Conservation (phyloP, 1,140 invertebrate genomes). For the Drosophila sturtevanti region DNA sequence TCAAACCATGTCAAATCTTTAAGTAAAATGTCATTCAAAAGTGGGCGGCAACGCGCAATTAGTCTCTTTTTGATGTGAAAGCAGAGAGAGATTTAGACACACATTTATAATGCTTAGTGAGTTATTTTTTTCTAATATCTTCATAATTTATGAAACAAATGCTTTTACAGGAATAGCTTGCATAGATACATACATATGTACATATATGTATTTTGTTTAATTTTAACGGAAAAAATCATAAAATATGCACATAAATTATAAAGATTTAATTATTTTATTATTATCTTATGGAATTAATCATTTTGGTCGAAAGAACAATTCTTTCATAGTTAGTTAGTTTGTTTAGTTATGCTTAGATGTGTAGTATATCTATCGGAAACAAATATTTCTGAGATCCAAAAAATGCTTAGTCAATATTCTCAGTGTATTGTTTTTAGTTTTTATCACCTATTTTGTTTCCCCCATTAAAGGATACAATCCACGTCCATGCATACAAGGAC, state of each 20-base stretch:
- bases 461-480: constrained; percentile 6
- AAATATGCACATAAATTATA: constrained; percentile 26
- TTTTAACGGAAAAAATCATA: not conserved
- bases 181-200: no score
- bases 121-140: constrained; percentile 13
- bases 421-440: no score
- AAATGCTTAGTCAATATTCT: no score
- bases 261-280: constrained; percentile 10
- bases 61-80: constrained; percentile 59
- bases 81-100: constrained; percentile 33
- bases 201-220: no score
- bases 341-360: no score
- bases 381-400: no score
- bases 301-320: no score
- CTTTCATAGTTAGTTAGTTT: no score
- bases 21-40: constrained; percentile 76
- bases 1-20: constrained; percentile 70
- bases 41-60: constrained; percentile 54
- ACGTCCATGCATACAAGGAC: no score
- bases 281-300: not conserved
- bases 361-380: no score
- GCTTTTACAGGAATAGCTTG: no score
- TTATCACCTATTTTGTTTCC: no score
- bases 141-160: constrained; percentile 28
- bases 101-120: constrained; percentile 7